These are phyloP conservation scores for Volucella inflata DNA, from an alignment of 2,888 invertebrate species.

Conservation along the genomic window DNA sequence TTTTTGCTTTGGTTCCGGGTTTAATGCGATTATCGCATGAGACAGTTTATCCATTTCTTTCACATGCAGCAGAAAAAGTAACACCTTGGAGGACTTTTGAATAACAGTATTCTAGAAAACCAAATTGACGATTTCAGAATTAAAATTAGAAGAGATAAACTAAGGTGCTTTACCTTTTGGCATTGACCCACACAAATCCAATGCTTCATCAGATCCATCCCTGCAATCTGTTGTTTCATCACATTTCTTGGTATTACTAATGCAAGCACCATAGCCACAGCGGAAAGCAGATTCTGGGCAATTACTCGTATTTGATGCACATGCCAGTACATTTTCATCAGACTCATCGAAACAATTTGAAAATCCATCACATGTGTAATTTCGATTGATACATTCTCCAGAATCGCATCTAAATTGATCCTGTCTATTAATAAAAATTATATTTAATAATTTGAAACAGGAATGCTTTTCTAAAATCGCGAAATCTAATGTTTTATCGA, in stretches of 20 bases:
- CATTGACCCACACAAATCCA: conserved; percentile 68
- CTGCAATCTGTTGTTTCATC: conserved; percentile 77
- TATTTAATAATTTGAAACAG: no score
- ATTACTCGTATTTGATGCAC: conserved; percentile 50
- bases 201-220: conserved; percentile 79
- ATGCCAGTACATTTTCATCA: conserved; percentile 77
- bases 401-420: conserved; percentile 71
- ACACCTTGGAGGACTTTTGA: conserved; percentile 23
- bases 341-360: conserved; percentile 77
- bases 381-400: conserved; percentile 76
- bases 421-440: conserved; percentile 26
- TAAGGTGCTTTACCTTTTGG: background rate
- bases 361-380: conserved; percentile 82
- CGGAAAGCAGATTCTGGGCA: conserved; percentile 79
- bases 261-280: conserved; percentile 79
- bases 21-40: conserved; percentile 58
- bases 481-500: no score
- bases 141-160: background rate
- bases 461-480: no score
- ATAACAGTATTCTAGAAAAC: conserved; percentile 43
- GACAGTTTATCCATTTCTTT: conserved; percentile 39
- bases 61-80: conserved; percentile 57
- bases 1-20: conserved; percentile 68
- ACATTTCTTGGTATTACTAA: conserved; percentile 75
- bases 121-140: background rate